Percentiles rank a stretch among this genome's conserved stretches.
Evolutionary conservation across 2,113 vertebrate species (phyloP).

Genomic region (Lagopus leucura): DNA sequence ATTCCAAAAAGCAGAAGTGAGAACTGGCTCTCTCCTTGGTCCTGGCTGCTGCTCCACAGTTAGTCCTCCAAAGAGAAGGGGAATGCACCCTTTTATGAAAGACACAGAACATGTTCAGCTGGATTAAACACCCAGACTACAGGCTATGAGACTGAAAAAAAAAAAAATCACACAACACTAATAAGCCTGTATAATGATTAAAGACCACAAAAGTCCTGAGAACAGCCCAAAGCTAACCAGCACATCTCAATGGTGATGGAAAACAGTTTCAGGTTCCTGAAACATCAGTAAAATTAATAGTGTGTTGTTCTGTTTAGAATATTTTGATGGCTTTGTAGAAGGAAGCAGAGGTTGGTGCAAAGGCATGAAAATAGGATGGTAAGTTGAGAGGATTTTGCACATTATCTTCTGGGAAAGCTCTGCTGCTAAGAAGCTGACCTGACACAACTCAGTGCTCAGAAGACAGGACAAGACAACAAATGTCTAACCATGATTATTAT

Average conservation of each 20-base stretch:
- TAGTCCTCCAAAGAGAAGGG: not conserved
- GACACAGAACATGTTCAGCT: not conserved
- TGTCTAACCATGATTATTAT: not conserved
- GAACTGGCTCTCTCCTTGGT: not conserved
- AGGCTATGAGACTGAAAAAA: not conserved
- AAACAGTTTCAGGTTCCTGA: not conserved
- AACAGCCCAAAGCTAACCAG: not conserved
- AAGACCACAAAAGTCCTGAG: not conserved
- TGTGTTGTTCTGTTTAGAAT: not conserved
- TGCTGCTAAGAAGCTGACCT: not conserved
- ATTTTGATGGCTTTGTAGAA: not conserved
- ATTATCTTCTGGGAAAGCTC: not conserved
- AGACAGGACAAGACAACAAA: not conserved
- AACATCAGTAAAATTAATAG: not conserved
- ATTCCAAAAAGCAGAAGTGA: not conserved
- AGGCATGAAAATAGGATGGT: not conserved
- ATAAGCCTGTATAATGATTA: not conserved
- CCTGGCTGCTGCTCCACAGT: not conserved
- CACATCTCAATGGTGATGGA: not conserved
- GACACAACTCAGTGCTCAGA: not conserved
- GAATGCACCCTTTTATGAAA: not conserved
- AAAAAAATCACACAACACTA: not conserved
- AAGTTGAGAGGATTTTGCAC: not conserved
- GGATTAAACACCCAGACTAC: not conserved
- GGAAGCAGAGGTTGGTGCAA: not conserved